Percentiles rank a stretch among this genome's conserved stretches.
These are phyloP conservation scores for Eubasilissa regina DNA, from an alignment of 1,140 invertebrate species.

Conservation along the genomic window DNA sequence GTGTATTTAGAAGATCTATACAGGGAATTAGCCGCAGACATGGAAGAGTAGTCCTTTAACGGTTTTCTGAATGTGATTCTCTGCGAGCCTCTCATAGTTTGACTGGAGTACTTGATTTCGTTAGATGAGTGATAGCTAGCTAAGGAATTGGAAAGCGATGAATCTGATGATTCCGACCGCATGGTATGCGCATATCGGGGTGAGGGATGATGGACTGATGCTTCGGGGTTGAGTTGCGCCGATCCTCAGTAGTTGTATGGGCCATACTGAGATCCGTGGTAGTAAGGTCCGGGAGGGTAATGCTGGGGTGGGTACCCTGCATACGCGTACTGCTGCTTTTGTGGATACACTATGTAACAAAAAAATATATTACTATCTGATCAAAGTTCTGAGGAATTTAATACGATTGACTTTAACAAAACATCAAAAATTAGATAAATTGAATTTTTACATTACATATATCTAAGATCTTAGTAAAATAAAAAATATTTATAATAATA, in stretches of 20 bases:
- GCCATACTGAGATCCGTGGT: conserved; percentile 93
- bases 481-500: too few relatives aligned
- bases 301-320: conserved; percentile 85
- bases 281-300: conserved; percentile 89
- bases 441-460: too few relatives aligned
- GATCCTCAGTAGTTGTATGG: conserved; percentile 87
- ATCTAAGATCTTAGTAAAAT: too few relatives aligned
- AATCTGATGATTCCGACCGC: conserved; percentile 61
- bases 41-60: conserved; percentile 2
- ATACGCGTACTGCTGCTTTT: conserved; percentile 93
- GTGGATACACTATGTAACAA: conserved; percentile 86
- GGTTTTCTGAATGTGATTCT: conserved; percentile 32
- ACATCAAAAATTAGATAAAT: too few relatives aligned
- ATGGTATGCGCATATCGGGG: background rate
- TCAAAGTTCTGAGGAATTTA: too few relatives aligned
- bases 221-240: conserved; percentile 62
- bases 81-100: background rate
- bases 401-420: too few relatives aligned
- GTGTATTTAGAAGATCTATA: conserved; percentile 60
- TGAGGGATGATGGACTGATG: conserved; percentile 61
- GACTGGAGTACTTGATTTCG: background rate
- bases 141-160: conserved; percentile 52
- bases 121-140: conserved; percentile 37
- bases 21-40: conserved; percentile 13
- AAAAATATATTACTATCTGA: conserved; percentile 13